Evolutionary conservation across 2,797 vertebrate species (phyloP).

Genomic region (Lutjanus argentimaculatus): DNA sequence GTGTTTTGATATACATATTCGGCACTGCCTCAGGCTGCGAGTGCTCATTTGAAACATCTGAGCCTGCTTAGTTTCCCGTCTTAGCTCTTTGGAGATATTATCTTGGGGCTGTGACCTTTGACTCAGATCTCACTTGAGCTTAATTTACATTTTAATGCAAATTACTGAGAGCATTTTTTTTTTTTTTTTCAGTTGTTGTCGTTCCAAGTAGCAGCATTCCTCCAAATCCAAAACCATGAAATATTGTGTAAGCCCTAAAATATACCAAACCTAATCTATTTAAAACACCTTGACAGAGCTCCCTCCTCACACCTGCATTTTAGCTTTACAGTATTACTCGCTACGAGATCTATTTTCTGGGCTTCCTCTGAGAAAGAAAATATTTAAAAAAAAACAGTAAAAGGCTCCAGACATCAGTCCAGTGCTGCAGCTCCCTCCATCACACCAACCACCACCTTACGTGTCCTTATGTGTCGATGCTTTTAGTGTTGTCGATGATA

Average conservation of each 20-base stretch:
- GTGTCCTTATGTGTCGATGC: not conserved
- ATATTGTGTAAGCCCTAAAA: not conserved
- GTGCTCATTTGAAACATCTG: slow-evolving; percentile 12
- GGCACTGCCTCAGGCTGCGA: slow-evolving; percentile 11
- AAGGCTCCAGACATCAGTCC: not conserved
- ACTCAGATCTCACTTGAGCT: not conserved
- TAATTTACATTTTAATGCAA: slow-evolving; percentile 27
- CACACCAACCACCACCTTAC: not conserved
- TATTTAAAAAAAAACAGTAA: not conserved
- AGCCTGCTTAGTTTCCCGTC: not conserved
- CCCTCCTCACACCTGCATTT: not conserved
- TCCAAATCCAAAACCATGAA: not conserved
- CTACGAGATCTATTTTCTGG: not conserved
- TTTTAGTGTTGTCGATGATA: not conserved
- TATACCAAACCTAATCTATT: not conserved
- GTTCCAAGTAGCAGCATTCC: not conserved
- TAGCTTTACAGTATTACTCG: not conserved
- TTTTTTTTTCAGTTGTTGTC: slow-evolving; percentile 6
- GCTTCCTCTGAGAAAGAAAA: not conserved
- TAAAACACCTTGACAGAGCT: slow-evolving; percentile 3
- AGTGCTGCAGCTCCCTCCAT: not conserved
- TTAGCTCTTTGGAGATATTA: not conserved
- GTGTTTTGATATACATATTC: slow-evolving; percentile 41
- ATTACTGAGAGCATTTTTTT: not conserved
- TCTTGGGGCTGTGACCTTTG: not conserved